A percentile compares a stretch with the other conserved stretches of the same genome.
Conservation (phyloP, 2,797 vertebrate species). For the Muscicapa comitata region DNA sequence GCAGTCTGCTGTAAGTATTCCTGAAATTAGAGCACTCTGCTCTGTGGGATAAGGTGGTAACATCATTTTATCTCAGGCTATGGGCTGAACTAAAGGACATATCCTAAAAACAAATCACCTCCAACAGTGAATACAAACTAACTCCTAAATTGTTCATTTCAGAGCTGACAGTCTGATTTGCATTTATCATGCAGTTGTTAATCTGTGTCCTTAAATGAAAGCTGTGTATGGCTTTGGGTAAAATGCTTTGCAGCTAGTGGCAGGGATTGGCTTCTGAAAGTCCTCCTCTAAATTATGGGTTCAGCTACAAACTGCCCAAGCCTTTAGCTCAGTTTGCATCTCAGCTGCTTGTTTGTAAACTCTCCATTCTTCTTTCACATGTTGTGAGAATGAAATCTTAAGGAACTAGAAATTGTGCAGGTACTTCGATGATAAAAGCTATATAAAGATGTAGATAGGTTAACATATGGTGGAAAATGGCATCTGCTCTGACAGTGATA, state of each 20-base stretch:
- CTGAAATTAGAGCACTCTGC: neutral
- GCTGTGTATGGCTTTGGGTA: neutral
- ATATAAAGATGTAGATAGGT: neutral
- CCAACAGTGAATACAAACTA: constrained; percentile 12
- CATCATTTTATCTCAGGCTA: neutral
- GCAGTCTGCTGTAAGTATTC: neutral
- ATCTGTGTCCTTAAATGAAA: constrained; percentile 33
- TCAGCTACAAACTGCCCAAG: neutral
- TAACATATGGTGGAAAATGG: neutral
- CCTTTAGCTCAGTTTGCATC: neutral
- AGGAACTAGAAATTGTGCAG: neutral
- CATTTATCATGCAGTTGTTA: neutral
- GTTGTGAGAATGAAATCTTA: neutral
- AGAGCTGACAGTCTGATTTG: constrained; percentile 13
- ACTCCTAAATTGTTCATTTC: neutral
- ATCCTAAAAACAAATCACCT: constrained; percentile 23
- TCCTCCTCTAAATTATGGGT: neutral
- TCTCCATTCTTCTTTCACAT: neutral
- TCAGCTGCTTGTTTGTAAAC: neutral
- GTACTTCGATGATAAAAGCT: neutral
- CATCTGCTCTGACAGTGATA: neutral
- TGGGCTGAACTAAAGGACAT: neutral
- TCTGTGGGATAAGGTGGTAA: neutral
- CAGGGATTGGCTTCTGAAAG: neutral
- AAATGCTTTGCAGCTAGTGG: neutral